Conservation (phyloP, 2,797 vertebrate genomes). For the Typhlichthys subterraneus region DNA sequence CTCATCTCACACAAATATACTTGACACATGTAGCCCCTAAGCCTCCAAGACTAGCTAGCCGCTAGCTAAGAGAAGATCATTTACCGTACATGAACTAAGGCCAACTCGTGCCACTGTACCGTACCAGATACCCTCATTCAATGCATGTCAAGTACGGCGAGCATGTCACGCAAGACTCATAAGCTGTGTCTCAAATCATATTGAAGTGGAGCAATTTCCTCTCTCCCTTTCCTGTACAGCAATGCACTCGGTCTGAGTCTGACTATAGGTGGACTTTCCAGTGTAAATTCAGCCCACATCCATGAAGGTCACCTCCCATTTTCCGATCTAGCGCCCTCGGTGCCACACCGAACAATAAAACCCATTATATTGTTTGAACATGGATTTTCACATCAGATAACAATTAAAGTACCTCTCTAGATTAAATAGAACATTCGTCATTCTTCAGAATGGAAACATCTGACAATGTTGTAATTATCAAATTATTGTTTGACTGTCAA, state of each 20-base stretch:
- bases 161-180: conserved; percentile 44
- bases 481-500: conserved; percentile 2
- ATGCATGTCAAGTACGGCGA: conserved; percentile 14
- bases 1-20: background rate
- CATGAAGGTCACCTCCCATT: background rate
- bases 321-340: conserved; percentile 13
- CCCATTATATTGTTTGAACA: conserved; percentile 6
- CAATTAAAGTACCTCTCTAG: conserved; percentile 8
- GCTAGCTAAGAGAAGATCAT: background rate
- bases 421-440: conserved; percentile 33
- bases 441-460: conserved; percentile 47
- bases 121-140: background rate
- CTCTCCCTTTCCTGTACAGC: conserved; percentile 62
- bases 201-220: conserved; percentile 49
- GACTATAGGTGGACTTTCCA: conserved; percentile 46
- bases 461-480: conserved; percentile 48
- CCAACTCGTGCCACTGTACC: background rate
- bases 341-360: conserved; percentile 28
- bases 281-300: conserved; percentile 28
- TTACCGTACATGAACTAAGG: background rate
- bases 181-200: conserved; percentile 30
- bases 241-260: conserved; percentile 37
- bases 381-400: conserved; percentile 35
- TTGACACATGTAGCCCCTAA: background rate
- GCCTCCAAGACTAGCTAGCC: background rate